Percentiles rank a stretch among this genome's conserved stretches.
Evolutionary conservation across 2,888 invertebrate genomes (phyloP).

Genomic region (Lordiphosa andalusiaca): DNA sequence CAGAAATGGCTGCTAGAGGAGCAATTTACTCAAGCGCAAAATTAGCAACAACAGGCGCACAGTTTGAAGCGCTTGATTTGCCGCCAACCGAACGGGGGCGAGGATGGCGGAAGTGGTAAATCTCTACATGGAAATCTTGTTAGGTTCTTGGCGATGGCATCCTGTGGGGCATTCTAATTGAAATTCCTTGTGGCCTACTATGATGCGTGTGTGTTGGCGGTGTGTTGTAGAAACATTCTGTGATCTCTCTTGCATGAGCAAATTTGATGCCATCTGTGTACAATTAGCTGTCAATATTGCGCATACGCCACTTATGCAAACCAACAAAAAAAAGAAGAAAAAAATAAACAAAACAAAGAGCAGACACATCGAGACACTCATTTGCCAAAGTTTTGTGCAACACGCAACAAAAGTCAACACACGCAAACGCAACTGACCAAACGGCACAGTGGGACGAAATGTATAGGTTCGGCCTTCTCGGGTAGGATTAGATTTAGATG

Average conservation of each 20-base stretch:
- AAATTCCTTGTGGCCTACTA: constrained; percentile 41
- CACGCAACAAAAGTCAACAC: constrained; percentile 66
- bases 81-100: constrained; percentile 23
- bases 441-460: constrained; percentile 50
- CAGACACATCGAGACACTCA: constrained; percentile 47
- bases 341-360: constrained; percentile 4
- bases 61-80: constrained; percentile 64
- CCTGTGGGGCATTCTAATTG: constrained; percentile 67
- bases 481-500: too few species aligned
- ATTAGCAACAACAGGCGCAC: constrained; percentile 64
- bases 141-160: constrained; percentile 49
- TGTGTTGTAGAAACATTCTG: background rate
- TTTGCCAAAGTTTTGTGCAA: constrained; percentile 66
- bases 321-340: constrained; percentile 10
- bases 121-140: constrained; percentile 66
- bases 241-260: constrained; percentile 54
- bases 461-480: too few species aligned
- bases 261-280: constrained; percentile 70
- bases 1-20: constrained; percentile 41
- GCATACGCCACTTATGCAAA: constrained; percentile 58
- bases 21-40: constrained; percentile 74
- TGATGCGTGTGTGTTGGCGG: constrained; percentile 22
- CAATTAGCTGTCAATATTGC: constrained; percentile 72
- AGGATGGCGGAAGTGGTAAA: constrained; percentile 10
- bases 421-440: constrained; percentile 45